Percentiles rank a stretch among this genome's conserved stretches.
Evolutionary conservation across 2,113 vertebrate genomes (phyloP).

Genomic region (Aplodontia rufa): DNA sequence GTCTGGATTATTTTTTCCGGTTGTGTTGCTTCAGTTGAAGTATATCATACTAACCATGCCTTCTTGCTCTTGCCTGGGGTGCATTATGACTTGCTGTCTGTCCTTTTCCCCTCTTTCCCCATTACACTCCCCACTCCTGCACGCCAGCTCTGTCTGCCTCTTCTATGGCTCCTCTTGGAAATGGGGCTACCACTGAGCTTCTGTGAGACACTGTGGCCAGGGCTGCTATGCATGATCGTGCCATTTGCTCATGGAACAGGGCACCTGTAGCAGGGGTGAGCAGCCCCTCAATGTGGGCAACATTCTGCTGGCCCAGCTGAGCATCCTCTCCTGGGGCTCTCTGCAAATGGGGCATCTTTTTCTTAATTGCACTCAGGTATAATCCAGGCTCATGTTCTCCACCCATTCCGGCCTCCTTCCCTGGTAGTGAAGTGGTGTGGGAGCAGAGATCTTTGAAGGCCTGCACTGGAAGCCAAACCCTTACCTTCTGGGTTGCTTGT

Average conservation of each 20-base stretch:
- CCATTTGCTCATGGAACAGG: background rate
- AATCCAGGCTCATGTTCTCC: too few relatives aligned
- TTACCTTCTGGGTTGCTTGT: background rate
- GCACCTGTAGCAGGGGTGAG: background rate
- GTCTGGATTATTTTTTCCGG: background rate
- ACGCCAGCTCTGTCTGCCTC: background rate
- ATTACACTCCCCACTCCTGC: rapidly evolving
- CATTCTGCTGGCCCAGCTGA: background rate
- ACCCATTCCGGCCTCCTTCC: background rate
- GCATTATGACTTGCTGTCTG: background rate
- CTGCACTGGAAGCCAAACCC: background rate
- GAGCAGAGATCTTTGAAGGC: background rate
- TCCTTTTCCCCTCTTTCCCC: rapidly evolving
- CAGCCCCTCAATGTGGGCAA: background rate
- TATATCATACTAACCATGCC: rapidly evolving
- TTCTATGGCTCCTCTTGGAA: background rate
- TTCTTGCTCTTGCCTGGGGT: background rate
- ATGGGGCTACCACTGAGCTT: rapidly evolving
- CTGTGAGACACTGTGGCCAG: background rate
- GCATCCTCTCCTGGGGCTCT: rapidly evolving
- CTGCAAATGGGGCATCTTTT: background rate
- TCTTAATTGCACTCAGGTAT: background rate
- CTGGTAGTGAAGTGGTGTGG: background rate
- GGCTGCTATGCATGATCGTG: rapidly evolving
- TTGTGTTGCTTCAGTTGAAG: background rate